phyloP scores from a whole-genome alignment of 2,797 vertebrate genomes.

The Monodelphis domestica region DNA sequence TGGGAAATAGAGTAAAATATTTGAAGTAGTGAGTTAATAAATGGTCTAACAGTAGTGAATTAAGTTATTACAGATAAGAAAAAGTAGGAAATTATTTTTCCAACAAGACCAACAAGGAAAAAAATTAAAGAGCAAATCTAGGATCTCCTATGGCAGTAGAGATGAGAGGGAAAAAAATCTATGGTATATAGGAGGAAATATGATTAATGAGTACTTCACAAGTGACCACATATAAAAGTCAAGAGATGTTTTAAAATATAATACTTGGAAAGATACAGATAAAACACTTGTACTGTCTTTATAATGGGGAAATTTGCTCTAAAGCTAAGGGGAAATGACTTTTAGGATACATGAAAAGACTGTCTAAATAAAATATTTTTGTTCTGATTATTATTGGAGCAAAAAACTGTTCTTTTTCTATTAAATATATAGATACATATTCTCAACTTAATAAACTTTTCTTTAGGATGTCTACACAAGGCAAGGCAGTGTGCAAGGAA shows the following conservation, averaged over 20 bases:
- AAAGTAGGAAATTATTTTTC: background rate
- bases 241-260: background rate
- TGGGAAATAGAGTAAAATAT: background rate
- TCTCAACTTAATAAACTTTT: background rate
- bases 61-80: background rate
- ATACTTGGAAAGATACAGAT: background rate
- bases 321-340: background rate
- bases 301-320: background rate
- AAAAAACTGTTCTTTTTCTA: background rate
- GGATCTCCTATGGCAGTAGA: background rate
- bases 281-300: background rate
- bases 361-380: background rate
- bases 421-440: background rate
- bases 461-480: background rate
- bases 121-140: background rate
- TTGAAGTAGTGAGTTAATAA: background rate
- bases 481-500: background rate
- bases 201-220: too few relatives aligned
- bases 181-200: background rate
- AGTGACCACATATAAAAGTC: background rate
- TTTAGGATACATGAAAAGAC: background rate
- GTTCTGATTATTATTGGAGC: background rate
- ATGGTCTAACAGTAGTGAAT: background rate
- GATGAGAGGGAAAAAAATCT: background rate
- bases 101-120: background rate